Evolutionary conservation across 1,140 invertebrate species (phyloP), one percentile per base, ranked within the genome.

Genomic region (Drosophila subpulchrella): DNA sequence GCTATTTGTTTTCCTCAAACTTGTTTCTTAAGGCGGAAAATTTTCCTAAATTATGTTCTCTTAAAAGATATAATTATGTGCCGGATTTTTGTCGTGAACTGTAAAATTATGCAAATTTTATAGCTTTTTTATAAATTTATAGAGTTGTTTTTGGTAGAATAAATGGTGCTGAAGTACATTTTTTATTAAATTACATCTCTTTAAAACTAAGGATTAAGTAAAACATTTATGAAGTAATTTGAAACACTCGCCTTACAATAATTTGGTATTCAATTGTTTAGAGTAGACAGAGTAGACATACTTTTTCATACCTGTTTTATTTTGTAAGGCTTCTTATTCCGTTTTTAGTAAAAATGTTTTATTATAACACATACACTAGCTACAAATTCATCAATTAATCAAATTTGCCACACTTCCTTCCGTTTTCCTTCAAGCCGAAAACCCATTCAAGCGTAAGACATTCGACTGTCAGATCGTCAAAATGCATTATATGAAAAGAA

Each of bases 21-120:
- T 71, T 84, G 84, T 89, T 80, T 78, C 74, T 78, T 56, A 78
- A 89, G 79, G 62, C 68, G 73, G 32, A 80, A 74, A 88, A 75
- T 74, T 54, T 42, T 54, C 15, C 61, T 75, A 61, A 89, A 71
- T 83, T 77, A 83, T 81, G 76, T 48, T 15, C 13, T 54, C 46
- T 79, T 65, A 50, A 63, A 13, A 46, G 54, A 60, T 41, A 68
- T 78, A 61, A 85, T 85, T 84, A 79, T 59, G 67, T 44, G 59
- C 46, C 15, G 55, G 7, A 70, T 82, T 68, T 79, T 48, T 59
- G 54, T 39, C 10, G 6, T 10, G 4, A 72, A 72, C 66, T 38
- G 34, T 47, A 41, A 66, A 66, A 59, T 68, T 85, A 86, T 86
- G 78, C 53, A 70, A 86, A 83, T 88, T 44, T 0, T 17, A 5